Percentiles rank a stretch among this genome's conserved stretches.
These are phyloP conservation scores for Ophion ellenae DNA, from an alignment of 2,888 invertebrate species.

Conservation along the genomic window DNA sequence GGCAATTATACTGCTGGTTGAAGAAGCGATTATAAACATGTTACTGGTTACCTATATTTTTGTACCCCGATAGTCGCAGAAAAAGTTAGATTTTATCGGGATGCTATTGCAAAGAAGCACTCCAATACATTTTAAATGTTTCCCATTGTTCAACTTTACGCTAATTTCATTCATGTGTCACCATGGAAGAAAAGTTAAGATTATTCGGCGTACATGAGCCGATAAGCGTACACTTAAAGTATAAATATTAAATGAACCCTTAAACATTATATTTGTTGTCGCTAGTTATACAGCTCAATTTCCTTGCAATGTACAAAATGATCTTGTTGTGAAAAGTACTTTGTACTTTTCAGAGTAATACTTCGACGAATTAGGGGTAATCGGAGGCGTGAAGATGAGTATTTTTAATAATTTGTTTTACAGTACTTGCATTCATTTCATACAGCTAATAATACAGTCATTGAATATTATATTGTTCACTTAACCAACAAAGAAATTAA, in stretches of 20 bases:
- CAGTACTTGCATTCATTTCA: conserved; percentile 6
- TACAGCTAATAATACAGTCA: neutral
- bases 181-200: too few species aligned
- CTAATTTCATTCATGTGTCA: neutral
- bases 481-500: neutral
- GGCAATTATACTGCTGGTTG: conserved; percentile 13
- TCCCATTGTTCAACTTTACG: conserved; percentile 2
- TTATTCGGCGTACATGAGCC: too few species aligned
- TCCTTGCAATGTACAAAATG: conserved; percentile 17
- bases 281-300: conserved; percentile 14
- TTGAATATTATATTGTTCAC: neutral
- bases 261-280: conserved; percentile 5
- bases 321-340: conserved; percentile 9
- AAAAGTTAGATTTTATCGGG: too few species aligned
- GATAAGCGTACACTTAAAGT: neutral
- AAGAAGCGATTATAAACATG: conserved; percentile 7
- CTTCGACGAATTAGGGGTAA: conserved; percentile 10
- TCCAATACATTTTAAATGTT: conserved; percentile 6
- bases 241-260: conserved; percentile 4
- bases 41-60: too few species aligned
- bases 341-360: conserved; percentile 8
- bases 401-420: conserved; percentile 10
- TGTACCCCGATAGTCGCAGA: too few species aligned
- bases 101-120: too few species aligned
- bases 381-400: conserved; percentile 7